Base-by-base conservation (phyloP, 2,888 invertebrate genomes). In the Tanypteryx hageni region DNA sequence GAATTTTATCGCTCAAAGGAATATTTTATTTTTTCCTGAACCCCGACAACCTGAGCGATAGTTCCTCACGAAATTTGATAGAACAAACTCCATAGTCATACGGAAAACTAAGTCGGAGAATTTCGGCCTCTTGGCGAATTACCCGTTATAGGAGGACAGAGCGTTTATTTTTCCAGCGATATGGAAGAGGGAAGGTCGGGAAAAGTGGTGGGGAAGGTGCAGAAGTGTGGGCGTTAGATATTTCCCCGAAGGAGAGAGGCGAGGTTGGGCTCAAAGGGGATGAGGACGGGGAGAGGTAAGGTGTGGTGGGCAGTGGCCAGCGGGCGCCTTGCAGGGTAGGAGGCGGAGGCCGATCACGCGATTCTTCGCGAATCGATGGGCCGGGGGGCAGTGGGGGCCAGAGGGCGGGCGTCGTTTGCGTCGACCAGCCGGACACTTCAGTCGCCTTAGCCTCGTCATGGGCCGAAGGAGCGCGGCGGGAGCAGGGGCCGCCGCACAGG, bases 381-480 rank as follows among this genome's bases (percentile, higher is more conserved):
- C 2, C 76, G 68, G 76, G 22, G 1, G 7, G 68, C 22, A n/a
- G 68, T 7, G 76, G 27, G 76, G 13, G 76, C 5, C n/a, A 18
- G 68, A 44, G 44, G 44, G 44, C 44, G 44, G 44, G 44, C 44
- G 44, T 44, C 44, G 44, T 44, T 44, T 44, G 44, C 44, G 44
- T 44, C 57, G 56, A 57, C 56, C 56, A 83, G 11, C 57, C 56
- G 82, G n/a, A 44, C 82, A n/a, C 16, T 27, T 31, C 83, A 83
- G 93, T 89, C 93, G 93, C 86, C 83, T 18, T 57, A 57, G 57
- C 83, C 83, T 56, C 83, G 83, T 92, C 82, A 92, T 92, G 92
- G 92, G 93, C 86, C 92, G 93, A 13, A 83, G 92, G 81, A 92
- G 93, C 84, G 92, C 92, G 92, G 84, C 92, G 83, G 92, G 92